Conservation (phyloP, 2,888 invertebrate genomes). For the Bombyx huttoni region DNA sequence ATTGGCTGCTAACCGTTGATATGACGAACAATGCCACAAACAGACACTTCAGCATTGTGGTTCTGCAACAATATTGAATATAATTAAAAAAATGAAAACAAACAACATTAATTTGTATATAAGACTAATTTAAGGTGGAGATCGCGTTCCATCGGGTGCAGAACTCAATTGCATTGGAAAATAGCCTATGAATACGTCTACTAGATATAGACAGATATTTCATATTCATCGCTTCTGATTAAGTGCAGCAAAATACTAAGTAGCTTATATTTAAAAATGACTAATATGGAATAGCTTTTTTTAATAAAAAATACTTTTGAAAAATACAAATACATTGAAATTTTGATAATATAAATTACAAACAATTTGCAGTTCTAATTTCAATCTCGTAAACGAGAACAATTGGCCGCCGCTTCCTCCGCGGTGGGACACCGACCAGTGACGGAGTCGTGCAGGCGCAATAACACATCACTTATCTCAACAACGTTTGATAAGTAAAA, state of each 20-base stretch:
- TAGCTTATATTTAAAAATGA: no score
- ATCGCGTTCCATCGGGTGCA: no score
- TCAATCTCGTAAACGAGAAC: not conserved
- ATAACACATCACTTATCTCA: not conserved
- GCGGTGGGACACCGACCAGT: not conserved
- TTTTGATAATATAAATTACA: not conserved
- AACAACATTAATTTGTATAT: not conserved
- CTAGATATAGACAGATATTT: no score
- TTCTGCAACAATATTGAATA: slow-evolving; percentile 20
- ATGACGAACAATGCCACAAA: slow-evolving; percentile 26
- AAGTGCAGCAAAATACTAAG: no score
- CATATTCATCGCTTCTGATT: no score
- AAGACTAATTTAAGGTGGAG: no score
- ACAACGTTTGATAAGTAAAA: no score
- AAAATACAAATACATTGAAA: not conserved
- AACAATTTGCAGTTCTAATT: not conserved
- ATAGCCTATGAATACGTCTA: no score
- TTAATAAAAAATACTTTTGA: not conserved
- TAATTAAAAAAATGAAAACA: not conserved
- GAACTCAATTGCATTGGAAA: no score
- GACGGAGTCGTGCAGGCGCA: not conserved
- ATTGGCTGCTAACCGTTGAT: slow-evolving; percentile 44
- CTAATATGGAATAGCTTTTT: no score
- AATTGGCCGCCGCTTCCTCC: not conserved
- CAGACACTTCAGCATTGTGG: slow-evolving; percentile 39